Base-by-base conservation (phyloP, 2,113 vertebrate genomes). In the Xiphophorus maculatus region DNA sequence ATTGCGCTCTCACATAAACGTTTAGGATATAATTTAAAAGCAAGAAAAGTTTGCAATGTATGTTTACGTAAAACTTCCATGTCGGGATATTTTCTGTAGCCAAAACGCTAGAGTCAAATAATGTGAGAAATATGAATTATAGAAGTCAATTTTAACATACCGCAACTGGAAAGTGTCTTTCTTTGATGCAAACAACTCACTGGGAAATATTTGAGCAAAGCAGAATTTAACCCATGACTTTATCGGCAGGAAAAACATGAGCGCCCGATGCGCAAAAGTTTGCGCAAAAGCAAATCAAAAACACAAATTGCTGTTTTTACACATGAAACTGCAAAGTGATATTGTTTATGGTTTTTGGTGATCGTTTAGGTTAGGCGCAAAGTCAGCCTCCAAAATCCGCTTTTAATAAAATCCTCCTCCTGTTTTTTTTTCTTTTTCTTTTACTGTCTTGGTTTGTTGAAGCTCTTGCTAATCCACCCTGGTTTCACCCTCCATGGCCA, bases 401-500 rank as follows among this genome's bases (percentile, higher is more conserved):
- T 48, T 70, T 67, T 14, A 8, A 29, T 28, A 29, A 64, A 76
- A 77, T 82, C 35, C 6, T 13, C 37, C 14, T 15, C 7, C 35
- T 37, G 35, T 10, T 67, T 28, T 67, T 28, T 79, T 29, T 77
- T 79, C 68, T 48, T 48, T 29, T 77, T 79, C 68, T 48, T 48
- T 81, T 29, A 29, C 65, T 27, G 40, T 10, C 22, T 58, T 25
- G 51, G 17, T 11, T 69, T 81, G 27, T 61, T 74, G 83, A 71
- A 83, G 85, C 77, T 33, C 44, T 14, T 63, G 27, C 75, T 73
- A 72, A 78, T 86, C 62, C 80, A 84, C 73, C 54, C 70, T 76
- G 84, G 81, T 67, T 86, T 85, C 77, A 76, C 83, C 78, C 70
- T 78, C 30, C 76, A 76, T 73, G 77, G 87, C 87, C 87, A 88